These are phyloP conservation scores for Eupithecia inturbata DNA, from an alignment of 2,888 invertebrate genomes.

Conservation along the genomic window DNA sequence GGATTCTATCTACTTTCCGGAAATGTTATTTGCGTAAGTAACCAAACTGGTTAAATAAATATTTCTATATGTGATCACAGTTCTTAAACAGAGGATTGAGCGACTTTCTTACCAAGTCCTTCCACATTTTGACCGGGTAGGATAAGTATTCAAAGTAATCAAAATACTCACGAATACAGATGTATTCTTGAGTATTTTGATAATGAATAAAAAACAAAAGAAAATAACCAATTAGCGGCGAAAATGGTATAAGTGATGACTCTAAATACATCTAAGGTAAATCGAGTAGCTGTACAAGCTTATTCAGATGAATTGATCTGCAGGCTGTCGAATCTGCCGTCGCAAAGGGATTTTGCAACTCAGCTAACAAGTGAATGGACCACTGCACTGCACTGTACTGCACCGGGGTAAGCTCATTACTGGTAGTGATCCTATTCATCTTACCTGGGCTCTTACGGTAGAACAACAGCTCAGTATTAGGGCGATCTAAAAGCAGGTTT, in stretches of 20 bases:
- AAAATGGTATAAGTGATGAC: too few species aligned
- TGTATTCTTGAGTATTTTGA: too few species aligned
- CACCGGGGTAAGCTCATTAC: neutral
- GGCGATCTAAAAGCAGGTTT: constrained; percentile 5
- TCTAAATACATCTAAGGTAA: too few species aligned
- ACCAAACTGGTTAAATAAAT: constrained; percentile 12
- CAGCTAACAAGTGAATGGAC: neutral
- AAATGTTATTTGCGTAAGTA: constrained; percentile 10
- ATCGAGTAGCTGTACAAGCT: too few species aligned
- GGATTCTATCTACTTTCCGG: constrained; percentile 7
- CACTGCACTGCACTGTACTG: too few species aligned
- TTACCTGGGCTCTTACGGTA: neutral
- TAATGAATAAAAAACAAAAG: too few species aligned
- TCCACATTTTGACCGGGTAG: neutral
- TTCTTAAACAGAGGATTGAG: neutral
- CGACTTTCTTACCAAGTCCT: neutral
- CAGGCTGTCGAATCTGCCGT: neutral
- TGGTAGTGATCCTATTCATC: neutral
- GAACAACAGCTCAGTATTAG: neutral
- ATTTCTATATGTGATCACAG: neutral
- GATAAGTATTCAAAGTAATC: neutral
- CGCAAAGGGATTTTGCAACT: neutral
- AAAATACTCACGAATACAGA: too few species aligned
- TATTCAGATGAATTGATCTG: too few species aligned
- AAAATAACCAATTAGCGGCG: too few species aligned